phyloP scores from a whole-genome alignment of 1,140 invertebrate genomes.

The Zaprionus gabonicus region DNA sequence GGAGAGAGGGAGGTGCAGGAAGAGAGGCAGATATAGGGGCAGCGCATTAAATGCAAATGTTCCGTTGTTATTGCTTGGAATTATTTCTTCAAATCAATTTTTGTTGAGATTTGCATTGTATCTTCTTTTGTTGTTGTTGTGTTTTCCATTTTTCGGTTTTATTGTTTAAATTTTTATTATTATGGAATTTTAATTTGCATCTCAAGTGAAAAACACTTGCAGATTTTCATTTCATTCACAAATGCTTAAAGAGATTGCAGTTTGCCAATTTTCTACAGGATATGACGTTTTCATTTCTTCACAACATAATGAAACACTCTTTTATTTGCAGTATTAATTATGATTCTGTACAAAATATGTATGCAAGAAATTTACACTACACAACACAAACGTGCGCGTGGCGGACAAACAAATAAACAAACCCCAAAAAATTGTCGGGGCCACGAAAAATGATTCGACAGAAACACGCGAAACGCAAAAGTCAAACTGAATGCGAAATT shows the following conservation, averaged over 20 bases:
- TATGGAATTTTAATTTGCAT: slow-evolving; percentile 57
- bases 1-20: background rate
- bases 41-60: slow-evolving; percentile 79
- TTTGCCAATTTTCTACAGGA: background rate
- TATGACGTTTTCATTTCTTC: background rate
- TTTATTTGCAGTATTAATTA: slow-evolving; percentile 7
- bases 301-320: slow-evolving; percentile 9
- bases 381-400: slow-evolving; percentile 4
- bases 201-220: slow-evolving; percentile 37
- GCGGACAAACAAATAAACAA: slow-evolving; percentile 47
- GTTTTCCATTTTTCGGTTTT: too few relatives aligned
- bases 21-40: background rate
- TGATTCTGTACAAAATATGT: slow-evolving; percentile 20
- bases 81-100: slow-evolving; percentile 56
- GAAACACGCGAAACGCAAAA: slow-evolving; percentile 71
- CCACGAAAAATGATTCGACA: slow-evolving; percentile 36
- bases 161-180: slow-evolving; percentile 40
- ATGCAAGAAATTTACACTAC: slow-evolving; percentile 29
- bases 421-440: slow-evolving; percentile 18
- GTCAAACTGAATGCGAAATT: slow-evolving; percentile 70
- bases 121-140: background rate
- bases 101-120: background rate
- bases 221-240: slow-evolving; percentile 28
- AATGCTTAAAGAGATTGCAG: slow-evolving; percentile 17
- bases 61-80: slow-evolving; percentile 26